A percentile compares a stretch with the other conserved stretches of the same genome.
phyloP scores from a whole-genome alignment of 2,888 invertebrate genomes.

The Cryptus viduatorius region DNA sequence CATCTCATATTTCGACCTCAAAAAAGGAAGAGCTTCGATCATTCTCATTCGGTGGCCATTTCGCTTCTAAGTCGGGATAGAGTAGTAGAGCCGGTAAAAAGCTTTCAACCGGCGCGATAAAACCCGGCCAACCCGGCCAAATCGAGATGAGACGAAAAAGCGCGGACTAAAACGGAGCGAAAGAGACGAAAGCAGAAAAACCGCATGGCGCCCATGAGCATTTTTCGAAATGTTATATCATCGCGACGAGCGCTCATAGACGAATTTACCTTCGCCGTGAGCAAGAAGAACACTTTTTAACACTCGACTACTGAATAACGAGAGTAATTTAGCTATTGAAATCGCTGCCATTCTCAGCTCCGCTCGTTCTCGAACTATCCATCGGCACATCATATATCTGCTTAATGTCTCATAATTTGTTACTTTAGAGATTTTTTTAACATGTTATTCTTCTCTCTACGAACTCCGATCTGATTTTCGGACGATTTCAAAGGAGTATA shows the following conservation, averaged over 20 bases:
- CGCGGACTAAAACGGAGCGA: not conserved
- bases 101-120: not conserved
- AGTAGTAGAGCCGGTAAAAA: not conserved
- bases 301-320: not conserved
- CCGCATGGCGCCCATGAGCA: not conserved
- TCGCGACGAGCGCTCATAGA: not conserved
- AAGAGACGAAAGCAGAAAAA: not conserved
- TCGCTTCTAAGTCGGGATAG: not conserved
- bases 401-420: not conserved
- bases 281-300: not conserved
- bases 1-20: not conserved
- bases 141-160: not conserved
- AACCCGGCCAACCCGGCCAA: slow-evolving; percentile 8
- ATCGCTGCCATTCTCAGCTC: too few species aligned
- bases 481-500: too few species aligned
- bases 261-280: not conserved
- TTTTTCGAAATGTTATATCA: slow-evolving; percentile 1
- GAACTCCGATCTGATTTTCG: too few species aligned
- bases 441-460: too few species aligned
- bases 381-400: not conserved
- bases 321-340: slow-evolving; percentile 6
- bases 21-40: slow-evolving; percentile 14
- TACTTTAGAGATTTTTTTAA: not conserved
- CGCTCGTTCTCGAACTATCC: not conserved
- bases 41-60: not conserved